Evolutionary conservation across 2,797 vertebrate species (phyloP).

Genomic region (Cuniculus paca): DNA sequence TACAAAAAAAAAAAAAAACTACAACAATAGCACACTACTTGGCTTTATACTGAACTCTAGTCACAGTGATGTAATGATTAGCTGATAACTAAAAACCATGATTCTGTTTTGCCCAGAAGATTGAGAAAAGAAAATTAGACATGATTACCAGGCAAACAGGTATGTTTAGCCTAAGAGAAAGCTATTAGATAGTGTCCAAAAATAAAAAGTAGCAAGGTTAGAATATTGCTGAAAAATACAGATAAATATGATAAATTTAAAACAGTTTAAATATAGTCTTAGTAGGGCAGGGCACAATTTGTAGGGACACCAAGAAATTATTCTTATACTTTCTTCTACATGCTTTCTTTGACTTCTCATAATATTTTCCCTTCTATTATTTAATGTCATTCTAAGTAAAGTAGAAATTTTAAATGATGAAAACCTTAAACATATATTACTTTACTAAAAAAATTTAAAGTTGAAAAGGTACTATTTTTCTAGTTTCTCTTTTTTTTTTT

Average conservation of each 20-base stretch:
- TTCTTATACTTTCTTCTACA: neutral
- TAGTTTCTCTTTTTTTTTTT: neutral
- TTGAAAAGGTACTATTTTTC: neutral
- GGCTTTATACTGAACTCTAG: neutral
- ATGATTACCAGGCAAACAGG: neutral
- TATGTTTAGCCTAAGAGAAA: neutral
- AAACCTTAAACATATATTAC: neutral
- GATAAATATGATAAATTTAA: constrained; percentile 13
- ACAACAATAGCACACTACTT: neutral
- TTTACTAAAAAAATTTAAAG: constrained; percentile 1
- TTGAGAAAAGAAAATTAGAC: neutral
- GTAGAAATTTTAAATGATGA: neutral
- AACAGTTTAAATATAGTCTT: neutral
- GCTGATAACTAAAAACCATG: constrained; percentile 25
- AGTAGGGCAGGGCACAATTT: neutral
- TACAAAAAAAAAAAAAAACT: too few species aligned
- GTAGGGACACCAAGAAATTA: neutral
- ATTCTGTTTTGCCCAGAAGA: neutral
- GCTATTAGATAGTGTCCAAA: neutral
- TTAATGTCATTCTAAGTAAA: constrained; percentile 9
- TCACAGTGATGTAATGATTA: neutral
- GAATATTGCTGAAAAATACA: constrained; percentile 17
- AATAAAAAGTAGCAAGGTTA: neutral
- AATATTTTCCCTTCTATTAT: neutral
- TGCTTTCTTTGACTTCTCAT: neutral